Evolutionary conservation across 2,797 vertebrate genomes (phyloP).

Genomic region (Tamandua tetradactyla): DNA sequence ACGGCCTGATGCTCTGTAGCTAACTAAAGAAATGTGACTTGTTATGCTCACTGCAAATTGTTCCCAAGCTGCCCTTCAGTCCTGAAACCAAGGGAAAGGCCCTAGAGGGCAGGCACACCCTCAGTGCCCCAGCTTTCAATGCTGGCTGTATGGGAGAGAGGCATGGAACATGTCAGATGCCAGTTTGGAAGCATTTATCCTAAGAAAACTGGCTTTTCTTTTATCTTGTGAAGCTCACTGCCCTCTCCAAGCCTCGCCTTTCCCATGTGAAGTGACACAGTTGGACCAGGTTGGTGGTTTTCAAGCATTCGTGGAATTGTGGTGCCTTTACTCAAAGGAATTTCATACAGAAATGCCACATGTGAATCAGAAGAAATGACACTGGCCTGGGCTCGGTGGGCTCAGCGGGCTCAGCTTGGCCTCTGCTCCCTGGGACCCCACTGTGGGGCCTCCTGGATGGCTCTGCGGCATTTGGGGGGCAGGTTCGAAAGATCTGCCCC

Average conservation of each 20-base stretch:
- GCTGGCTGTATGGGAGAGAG: neutral
- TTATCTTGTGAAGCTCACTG: neutral
- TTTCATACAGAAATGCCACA: neutral
- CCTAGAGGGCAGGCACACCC: neutral
- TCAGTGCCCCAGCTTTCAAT: too few relatives aligned
- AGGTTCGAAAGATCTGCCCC: conserved; percentile 6
- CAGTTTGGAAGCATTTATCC: neutral
- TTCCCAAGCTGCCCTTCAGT: conserved; percentile 39
- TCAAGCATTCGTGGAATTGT: conserved; percentile 17
- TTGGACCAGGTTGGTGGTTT: conserved; percentile 23
- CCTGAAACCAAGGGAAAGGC: neutral
- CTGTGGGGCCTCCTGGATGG: neutral
- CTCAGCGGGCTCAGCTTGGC: neutral
- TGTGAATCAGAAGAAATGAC: neutral
- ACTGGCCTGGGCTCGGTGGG: fast-evolving
- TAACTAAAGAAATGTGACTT: conserved; percentile 52
- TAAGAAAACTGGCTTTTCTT: conserved; percentile 47
- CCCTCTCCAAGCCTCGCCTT: neutral
- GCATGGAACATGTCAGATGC: neutral
- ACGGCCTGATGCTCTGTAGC: neutral
- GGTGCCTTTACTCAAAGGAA: neutral
- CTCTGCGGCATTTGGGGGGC: neutral
- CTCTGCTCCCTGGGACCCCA: neutral
- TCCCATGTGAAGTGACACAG: neutral
- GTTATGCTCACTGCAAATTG: conserved; percentile 54